Evolutionary conservation across 2,888 invertebrate species (phyloP).

Genomic region (Halocaridina rubra): DNA sequence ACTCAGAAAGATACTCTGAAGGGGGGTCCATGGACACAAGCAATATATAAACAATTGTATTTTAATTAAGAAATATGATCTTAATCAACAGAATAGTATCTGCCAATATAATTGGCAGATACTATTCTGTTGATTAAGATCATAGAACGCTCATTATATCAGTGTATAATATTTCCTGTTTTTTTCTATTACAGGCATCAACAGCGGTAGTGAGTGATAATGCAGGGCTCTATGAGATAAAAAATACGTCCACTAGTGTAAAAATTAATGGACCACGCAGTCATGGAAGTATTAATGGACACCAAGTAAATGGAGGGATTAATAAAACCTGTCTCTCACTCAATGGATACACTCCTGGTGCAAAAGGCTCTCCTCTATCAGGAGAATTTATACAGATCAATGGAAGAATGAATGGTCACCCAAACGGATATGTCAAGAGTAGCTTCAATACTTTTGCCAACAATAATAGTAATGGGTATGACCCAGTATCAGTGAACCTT

Average conservation of each 20-base stretch:
- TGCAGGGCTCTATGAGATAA: background rate
- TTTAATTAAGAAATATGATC: no score
- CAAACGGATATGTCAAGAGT: background rate
- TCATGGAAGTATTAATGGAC: no score
- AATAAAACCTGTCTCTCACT: constrained; percentile 6
- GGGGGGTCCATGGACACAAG: no score
- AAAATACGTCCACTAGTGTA: constrained; percentile 2
- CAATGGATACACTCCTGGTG: background rate
- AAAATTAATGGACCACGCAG: no score
- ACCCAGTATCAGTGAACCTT: background rate
- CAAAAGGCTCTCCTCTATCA: background rate
- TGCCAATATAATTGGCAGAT: no score
- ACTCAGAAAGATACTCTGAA: no score
- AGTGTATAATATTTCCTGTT: background rate
- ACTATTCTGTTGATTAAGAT: no score
- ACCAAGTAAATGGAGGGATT: background rate
- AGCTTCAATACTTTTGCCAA: background rate
- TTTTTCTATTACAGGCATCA: constrained; percentile 15
- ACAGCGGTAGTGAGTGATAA: constrained; percentile 33
- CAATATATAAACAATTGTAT: no score
- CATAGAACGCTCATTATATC: no score
- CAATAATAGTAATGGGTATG: background rate
- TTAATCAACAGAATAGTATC: no score
- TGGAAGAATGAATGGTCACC: background rate
- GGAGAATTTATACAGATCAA: constrained; percentile 16